Conservation (phyloP, 2,113 vertebrate species). For the Notechis scutatus region DNA sequence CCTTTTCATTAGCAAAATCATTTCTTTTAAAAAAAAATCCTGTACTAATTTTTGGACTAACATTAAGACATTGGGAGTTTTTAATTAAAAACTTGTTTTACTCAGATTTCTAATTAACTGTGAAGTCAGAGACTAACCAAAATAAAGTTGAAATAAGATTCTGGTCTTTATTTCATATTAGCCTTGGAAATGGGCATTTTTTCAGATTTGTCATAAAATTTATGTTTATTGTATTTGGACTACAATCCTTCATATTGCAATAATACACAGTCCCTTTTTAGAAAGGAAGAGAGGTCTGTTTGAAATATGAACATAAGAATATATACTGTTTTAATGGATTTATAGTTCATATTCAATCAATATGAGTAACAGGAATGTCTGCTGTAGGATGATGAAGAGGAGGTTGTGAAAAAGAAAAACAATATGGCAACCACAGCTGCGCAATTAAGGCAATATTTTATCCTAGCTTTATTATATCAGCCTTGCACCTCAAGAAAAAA, state of each 20-base stretch:
- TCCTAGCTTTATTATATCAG: neutral
- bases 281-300: neutral
- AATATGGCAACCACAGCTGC: neutral
- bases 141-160: neutral
- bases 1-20: constrained; percentile 28
- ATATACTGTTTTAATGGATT: neutral
- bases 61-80: neutral
- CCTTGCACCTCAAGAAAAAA: too few species aligned
- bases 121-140: neutral
- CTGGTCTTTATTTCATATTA: neutral
- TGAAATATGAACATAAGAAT: neutral
- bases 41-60: neutral
- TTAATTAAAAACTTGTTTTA: neutral
- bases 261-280: neutral
- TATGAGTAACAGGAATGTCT: neutral
- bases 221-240: neutral
- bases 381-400: neutral
- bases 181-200: neutral
- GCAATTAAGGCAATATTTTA: neutral
- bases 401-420: neutral
- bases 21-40: neutral
- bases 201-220: neutral
- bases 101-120: neutral
- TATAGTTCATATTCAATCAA: neutral
- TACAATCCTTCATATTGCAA: neutral